Percentiles rank a stretch among this genome's conserved stretches.
phyloP scores from a whole-genome alignment of 2,888 invertebrate genomes.

The Nomada hirtipes region DNA sequence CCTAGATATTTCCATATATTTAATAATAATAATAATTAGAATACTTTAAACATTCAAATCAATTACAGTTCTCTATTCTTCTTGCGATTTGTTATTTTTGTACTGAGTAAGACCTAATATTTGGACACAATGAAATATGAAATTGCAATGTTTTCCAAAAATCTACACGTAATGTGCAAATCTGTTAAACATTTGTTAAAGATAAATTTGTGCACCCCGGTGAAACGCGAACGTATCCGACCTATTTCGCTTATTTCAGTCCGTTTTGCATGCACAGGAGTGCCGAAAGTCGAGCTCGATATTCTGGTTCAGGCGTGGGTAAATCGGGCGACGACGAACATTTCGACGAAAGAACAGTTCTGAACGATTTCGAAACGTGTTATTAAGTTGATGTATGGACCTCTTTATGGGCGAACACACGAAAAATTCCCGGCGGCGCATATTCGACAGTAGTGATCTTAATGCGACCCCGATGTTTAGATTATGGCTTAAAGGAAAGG shows the following conservation, averaged over 20 bases:
- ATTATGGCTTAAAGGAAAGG: slow-evolving; percentile 1
- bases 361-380: slow-evolving; percentile 29
- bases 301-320: background rate
- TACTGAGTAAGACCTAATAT: no score
- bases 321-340: slow-evolving; percentile 12
- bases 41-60: no score
- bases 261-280: background rate
- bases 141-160: no score
- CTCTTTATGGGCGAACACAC: slow-evolving; percentile 12
- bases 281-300: background rate
- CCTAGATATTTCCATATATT: background rate
- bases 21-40: background rate
- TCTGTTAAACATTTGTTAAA: background rate
- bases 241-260: background rate
- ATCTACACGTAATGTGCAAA: no score
- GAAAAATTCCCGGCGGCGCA: slow-evolving; percentile 12
- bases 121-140: no score
- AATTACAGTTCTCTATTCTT: no score
- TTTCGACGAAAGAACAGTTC: slow-evolving; percentile 14
- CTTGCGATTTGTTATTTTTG: no score
- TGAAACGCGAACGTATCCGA: background rate
- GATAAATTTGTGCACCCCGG: background rate
- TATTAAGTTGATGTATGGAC: slow-evolving; percentile 34
- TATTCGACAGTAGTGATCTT: slow-evolving; percentile 10
- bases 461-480: slow-evolving; percentile 9